These are phyloP conservation scores for Herminia tarsipennalis DNA, from an alignment of 2,888 invertebrate genomes.

Conservation along the genomic window DNA sequence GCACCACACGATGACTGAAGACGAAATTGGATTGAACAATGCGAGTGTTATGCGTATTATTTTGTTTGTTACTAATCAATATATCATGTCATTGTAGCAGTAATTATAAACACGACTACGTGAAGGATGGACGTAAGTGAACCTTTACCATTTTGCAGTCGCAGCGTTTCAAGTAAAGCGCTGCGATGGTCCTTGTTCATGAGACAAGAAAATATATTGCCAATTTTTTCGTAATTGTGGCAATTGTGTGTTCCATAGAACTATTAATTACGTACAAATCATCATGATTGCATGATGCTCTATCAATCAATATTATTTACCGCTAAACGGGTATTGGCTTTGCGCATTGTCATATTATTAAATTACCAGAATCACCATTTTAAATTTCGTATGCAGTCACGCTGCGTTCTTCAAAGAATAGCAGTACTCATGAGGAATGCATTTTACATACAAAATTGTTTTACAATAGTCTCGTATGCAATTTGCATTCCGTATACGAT, in stretches of 20 bases:
- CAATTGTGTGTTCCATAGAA: background rate
- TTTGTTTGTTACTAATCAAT: conserved; percentile 33
- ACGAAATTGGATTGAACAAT: conserved; percentile 42
- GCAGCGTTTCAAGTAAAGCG: background rate
- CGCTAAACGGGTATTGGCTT: background rate
- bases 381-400: no score
- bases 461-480: conserved; percentile 27
- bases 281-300: background rate
- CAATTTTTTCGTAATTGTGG: background rate
- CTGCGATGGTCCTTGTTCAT: background rate
- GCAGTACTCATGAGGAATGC: no score
- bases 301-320: background rate
- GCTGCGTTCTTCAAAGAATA: no score
- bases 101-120: conserved; percentile 60
- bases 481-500: conserved; percentile 30
- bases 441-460: conserved; percentile 25
- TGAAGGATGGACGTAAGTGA: conserved; percentile 76
- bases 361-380: no score
- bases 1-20: conserved; percentile 27
- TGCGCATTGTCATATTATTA: background rate
- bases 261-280: background rate
- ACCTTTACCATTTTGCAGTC: background rate
- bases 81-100: conserved; percentile 12
- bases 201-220: background rate
- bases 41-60: conserved; percentile 32